Base-by-base conservation (phyloP, 1,140 invertebrate genomes). In the Euglossa dilemma region DNA sequence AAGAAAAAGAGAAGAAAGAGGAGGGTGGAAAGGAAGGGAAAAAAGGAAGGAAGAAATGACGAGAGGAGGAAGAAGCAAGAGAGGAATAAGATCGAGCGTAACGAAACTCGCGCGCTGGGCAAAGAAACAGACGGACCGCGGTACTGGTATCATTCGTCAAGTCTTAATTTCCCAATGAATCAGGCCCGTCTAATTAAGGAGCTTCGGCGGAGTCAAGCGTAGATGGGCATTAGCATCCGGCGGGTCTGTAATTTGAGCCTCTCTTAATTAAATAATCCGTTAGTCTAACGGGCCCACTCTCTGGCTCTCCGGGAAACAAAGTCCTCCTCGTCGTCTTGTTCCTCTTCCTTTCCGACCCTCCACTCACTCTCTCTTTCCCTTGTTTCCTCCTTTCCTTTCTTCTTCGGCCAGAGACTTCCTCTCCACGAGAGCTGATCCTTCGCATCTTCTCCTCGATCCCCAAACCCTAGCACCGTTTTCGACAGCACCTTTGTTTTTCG, bases 241-340 rank as follows among this genome's bases (percentile, higher is more conserved):
- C 93, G 93, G 92, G 91, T 92, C 93, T 92, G 94, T 94, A 94
- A 94, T 94, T 94, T 94, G 93, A 94, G 94, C 93, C 91, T 92
- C 92, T 94, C 93, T 94, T 94, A 94, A 94, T 94, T 94, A 94
- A 93, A 94, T 94, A 93, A 94, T 94, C 93, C 93, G 94, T 94
- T 94, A 93, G 93, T 91, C 93, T 90, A 91, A 86, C 90, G 86
- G 87, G 89, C 76, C 88, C 78, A 54, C 71, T 80, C 57, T 8
- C 56, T 75, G 18, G 7, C 45, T 25, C 20, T n/a, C 66, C 43
- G 14, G 54, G 25, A 56, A 59, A 50, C 54, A 52, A 36, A 70
- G 25, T 63, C 69, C 47, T n/a, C 66, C 50, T 18, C 28, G 36
- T 12, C 20, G 20, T 45, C 59, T 45, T 25, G 12, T 61, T 45